These are phyloP conservation scores for Aotus griseimembra DNA, from an alignment of 2,797 vertebrate species.

Conservation along the genomic window DNA sequence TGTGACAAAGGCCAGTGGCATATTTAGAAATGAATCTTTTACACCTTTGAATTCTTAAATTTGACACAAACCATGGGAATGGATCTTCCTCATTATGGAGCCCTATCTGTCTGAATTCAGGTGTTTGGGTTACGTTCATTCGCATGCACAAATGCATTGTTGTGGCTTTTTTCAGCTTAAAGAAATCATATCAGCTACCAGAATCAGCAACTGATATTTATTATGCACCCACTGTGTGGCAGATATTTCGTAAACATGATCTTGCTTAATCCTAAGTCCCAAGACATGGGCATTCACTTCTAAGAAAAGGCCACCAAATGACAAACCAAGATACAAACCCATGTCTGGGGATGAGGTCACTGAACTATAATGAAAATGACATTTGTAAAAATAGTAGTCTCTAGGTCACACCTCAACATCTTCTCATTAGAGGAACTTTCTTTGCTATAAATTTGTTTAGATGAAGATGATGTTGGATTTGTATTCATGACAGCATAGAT, in stretches of 20 bases:
- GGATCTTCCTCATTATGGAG: background rate
- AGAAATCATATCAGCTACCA: background rate
- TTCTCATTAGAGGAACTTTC: background rate
- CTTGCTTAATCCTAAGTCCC: background rate
- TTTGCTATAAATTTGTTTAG: background rate
- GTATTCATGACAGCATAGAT: background rate
- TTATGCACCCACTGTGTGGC: background rate
- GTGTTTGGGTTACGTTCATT: background rate
- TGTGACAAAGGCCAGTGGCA: background rate
- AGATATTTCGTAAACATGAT: background rate
- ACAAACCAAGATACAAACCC: background rate
- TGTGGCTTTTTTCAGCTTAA: background rate
- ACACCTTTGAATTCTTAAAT: background rate
- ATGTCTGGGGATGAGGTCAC: background rate
- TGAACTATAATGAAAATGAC: background rate
- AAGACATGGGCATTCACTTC: background rate
- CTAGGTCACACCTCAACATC: background rate
- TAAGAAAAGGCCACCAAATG: background rate
- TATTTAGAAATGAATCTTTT: background rate
- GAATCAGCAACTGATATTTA: background rate
- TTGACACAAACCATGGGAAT: background rate
- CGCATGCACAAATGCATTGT: background rate
- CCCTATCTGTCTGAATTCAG: background rate
- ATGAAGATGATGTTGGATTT: background rate
- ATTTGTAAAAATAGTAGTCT: background rate